Conservation (phyloP, 2,888 invertebrate genomes). For the Patella ulyssiponensis region DNA sequence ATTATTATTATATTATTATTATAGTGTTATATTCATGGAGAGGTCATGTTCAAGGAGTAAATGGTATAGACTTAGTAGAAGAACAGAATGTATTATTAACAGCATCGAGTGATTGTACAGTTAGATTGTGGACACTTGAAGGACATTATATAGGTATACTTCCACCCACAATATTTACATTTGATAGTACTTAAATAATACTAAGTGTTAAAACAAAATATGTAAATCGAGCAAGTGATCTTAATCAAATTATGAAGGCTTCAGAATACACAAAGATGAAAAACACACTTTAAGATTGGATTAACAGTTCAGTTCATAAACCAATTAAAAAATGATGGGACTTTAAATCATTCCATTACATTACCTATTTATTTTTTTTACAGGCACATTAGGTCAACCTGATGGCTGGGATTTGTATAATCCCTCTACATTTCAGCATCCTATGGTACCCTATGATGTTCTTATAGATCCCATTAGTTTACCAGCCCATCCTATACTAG, state of each 20-base stretch:
- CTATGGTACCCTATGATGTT: conserved; percentile 72
- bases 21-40: conserved; percentile 69
- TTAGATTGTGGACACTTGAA: conserved; percentile 70
- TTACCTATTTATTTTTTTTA: no score
- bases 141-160: conserved; percentile 70
- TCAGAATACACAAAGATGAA: neutral
- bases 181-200: neutral
- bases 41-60: conserved; percentile 71
- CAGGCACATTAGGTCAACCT: conserved; percentile 72
- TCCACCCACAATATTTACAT: neutral
- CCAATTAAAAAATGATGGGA: no score
- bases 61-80: conserved; percentile 66
- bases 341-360: no score
- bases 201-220: no score
- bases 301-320: no score
- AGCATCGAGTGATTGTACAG: conserved; percentile 70
- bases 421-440: conserved; percentile 68
- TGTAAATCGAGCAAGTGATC: neutral
- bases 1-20: conserved; percentile 16
- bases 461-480: conserved; percentile 71
- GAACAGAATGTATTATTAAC: conserved; percentile 67
- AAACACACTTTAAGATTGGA: no score
- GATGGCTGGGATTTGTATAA: conserved; percentile 72
- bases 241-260: neutral
- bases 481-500: conserved; percentile 64